phyloP scores from a whole-genome alignment of 2,888 invertebrate species.

The Epiblema foenella region DNA sequence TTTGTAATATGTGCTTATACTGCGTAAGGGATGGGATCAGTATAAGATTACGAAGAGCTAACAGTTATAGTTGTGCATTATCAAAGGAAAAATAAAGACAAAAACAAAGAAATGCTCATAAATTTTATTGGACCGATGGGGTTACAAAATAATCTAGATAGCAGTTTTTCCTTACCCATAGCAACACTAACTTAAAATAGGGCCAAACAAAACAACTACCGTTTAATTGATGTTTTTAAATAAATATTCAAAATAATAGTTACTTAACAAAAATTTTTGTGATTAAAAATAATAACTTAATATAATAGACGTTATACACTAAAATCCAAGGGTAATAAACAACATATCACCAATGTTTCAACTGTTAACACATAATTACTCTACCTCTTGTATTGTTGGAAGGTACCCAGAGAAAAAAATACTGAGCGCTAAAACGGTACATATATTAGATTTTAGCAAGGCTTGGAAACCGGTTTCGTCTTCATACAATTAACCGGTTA shows the following conservation, averaged over 20 bases:
- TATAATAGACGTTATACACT: background rate
- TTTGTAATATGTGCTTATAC: too few species aligned
- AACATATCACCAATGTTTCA: background rate
- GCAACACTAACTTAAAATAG: conserved; percentile 29
- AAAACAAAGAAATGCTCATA: background rate
- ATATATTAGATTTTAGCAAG: background rate
- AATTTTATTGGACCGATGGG: conserved; percentile 20
- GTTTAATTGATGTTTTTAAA: background rate
- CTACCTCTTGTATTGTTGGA: background rate
- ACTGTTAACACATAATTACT: too few species aligned
- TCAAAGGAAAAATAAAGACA: background rate
- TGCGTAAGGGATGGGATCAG: too few species aligned
- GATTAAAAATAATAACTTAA: background rate
- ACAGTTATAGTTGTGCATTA: too few species aligned
- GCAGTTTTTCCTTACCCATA: conserved; percentile 28
- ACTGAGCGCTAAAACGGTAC: background rate
- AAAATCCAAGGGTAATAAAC: background rate
- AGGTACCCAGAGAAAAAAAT: background rate
- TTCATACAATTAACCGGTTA: too few species aligned
- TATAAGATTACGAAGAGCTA: too few species aligned
- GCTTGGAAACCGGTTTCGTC: too few species aligned
- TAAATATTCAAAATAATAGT: background rate
- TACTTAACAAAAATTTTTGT: background rate
- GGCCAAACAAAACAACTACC: conserved; percentile 1
- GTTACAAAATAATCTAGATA: conserved; percentile 19